phyloP scores from a whole-genome alignment of 2,113 vertebrate genomes.

The Planiliza haematocheilus region DNA sequence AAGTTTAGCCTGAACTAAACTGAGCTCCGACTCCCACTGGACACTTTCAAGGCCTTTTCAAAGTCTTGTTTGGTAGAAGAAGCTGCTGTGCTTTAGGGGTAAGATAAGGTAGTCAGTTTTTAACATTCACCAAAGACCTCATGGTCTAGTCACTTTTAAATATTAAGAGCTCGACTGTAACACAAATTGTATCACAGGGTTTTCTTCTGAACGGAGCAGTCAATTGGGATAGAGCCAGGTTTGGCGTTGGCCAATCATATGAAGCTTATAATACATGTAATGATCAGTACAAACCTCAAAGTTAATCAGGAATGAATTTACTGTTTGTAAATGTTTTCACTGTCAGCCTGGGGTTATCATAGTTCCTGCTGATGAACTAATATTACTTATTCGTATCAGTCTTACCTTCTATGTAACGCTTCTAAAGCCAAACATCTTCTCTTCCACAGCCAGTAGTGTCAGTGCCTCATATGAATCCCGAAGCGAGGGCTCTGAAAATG shows the following conservation, averaged over 20 bases:
- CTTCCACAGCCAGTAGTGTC: neutral
- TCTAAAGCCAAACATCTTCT: neutral
- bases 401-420: constrained; percentile 6
- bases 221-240: too few relatives aligned
- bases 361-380: neutral
- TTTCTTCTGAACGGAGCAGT: too few relatives aligned
- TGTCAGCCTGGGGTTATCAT: neutral
- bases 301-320: neutral
- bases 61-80: neutral
- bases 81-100: too few relatives aligned
- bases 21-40: neutral
- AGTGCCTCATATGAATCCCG: neutral
- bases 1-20: constrained; percentile 24
- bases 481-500: neutral
- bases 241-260: fast-evolving
- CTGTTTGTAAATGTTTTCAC: too few relatives aligned
- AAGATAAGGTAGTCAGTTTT: too few relatives aligned
- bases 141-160: too few relatives aligned
- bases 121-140: too few relatives aligned
- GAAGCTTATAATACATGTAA: neutral
- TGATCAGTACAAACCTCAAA: neutral
- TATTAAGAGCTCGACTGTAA: too few relatives aligned
- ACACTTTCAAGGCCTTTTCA: neutral
- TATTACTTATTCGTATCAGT: neutral
- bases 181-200: too few relatives aligned